Evolutionary conservation across 2,888 invertebrate species (phyloP), one percentile per base, ranked within the genome.

Genomic region (Tenthredo notha): DNA sequence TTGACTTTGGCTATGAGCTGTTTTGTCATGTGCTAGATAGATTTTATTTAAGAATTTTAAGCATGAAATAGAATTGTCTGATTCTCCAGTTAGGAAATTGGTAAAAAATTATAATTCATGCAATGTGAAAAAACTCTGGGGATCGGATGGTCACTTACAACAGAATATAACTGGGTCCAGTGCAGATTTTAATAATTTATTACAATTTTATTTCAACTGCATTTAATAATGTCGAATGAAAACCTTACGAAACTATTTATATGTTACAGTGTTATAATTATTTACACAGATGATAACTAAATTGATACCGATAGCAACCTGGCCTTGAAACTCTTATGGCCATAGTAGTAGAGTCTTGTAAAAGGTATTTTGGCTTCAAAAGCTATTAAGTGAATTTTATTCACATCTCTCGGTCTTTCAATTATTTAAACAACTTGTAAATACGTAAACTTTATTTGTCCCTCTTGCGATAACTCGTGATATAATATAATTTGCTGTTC

Each of bases 201-300:
- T 21, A 74, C 12, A 43, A 43, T 43, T 74, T 74, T 12, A 43
- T 21, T 40, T 43, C 25, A 15, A 74, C 12, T 78, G 78, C 78
- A 78, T 29, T 58, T 78, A 61, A 61, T 61, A 18, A 40, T 25
- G 58, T 50, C 40, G 47, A 12, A 58, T 58, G 58, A 15, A 61
- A 78, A 33, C 40, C 25, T 43, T 12, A 74, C 0, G 21, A n/a
- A 37, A 37, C 70, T 29, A 75, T 75, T 47, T 61, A 33, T 37
- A 78, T 58, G 58, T 78, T 21, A 21, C 9, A 6, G 61, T 78
- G 58, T 78, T 29, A 43, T 70, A 75, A 50, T 50, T 37, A 37
- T 78, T 58, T 61, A 58, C 37, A 78, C 78, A 74, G 33, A 70
- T 12, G 37, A 40, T 78, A 78, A 54, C 61, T 78, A 78, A 78